These are phyloP conservation scores for Teleogryllus occipitalis DNA, from an alignment of 1,140 invertebrate species.

Conservation along the genomic window DNA sequence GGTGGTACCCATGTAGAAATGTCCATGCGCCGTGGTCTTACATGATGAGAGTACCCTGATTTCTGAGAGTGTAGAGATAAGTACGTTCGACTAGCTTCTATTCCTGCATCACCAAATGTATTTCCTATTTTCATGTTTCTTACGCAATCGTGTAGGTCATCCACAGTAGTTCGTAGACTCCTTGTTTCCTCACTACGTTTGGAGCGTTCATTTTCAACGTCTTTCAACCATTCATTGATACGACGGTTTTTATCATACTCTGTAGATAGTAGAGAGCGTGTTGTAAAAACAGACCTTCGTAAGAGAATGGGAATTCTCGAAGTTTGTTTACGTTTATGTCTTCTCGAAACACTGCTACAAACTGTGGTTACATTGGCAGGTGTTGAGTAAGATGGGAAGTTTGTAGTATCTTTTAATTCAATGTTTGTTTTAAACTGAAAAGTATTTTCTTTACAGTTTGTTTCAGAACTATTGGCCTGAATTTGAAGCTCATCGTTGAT, in stretches of 20 bases:
- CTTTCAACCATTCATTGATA: background rate
- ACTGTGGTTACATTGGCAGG: background rate
- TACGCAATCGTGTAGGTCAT: background rate
- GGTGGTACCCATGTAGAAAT: background rate
- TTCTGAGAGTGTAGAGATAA: background rate
- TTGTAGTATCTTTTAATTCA: background rate
- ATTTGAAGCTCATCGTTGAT: background rate
- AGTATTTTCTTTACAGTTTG: background rate
- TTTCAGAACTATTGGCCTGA: background rate
- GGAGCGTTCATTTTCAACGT: background rate
- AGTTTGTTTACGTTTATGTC: background rate
- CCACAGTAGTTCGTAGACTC: background rate
- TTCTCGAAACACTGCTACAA: background rate
- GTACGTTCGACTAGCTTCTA: background rate
- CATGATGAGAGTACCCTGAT: background rate
- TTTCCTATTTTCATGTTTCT: background rate
- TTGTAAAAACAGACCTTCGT: background rate
- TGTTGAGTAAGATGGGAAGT: background rate
- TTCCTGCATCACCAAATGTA: background rate
- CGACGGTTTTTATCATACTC: background rate
- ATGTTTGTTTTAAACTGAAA: background rate
- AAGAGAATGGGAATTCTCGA: background rate
- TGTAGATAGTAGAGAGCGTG: background rate
- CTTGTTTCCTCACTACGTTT: background rate
- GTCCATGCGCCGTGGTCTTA: background rate